Evolutionary conservation across 1,140 invertebrate genomes (phyloP).

Genomic region (Phymastichus coffea): DNA sequence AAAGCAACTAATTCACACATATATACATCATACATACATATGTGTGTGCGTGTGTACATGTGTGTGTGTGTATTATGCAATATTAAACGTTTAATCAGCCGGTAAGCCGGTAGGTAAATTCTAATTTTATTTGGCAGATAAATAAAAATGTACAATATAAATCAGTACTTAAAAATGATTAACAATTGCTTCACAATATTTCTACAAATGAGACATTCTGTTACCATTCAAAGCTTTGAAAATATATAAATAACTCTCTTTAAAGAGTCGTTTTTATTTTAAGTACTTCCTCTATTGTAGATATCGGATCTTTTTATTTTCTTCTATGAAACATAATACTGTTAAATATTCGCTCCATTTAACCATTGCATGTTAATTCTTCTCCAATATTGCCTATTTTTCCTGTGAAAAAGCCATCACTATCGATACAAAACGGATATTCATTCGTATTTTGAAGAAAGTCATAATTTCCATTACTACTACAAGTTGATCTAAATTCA

Average conservation of each 20-base stretch:
- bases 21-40: too few species aligned
- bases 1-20: too few species aligned
- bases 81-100: too few species aligned
- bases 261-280: neutral
- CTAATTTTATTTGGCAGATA: too few species aligned
- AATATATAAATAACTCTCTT: slow-evolving; percentile 21
- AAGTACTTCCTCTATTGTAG: too few species aligned
- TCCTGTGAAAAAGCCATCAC: slow-evolving; percentile 38
- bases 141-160: neutral
- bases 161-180: slow-evolving; percentile 19
- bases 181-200: slow-evolving; percentile 1
- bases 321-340: too few species aligned
- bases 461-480: slow-evolving; percentile 36
- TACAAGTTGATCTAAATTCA: slow-evolving; percentile 29
- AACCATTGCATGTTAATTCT: slow-evolving; percentile 18
- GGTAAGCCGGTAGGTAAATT: too few species aligned
- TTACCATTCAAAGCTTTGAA: slow-evolving; percentile 23
- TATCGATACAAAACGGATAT: slow-evolving; percentile 36
- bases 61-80: too few species aligned
- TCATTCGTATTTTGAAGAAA: slow-evolving; percentile 31
- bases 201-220: slow-evolving; percentile 6
- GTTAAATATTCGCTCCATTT: too few species aligned
- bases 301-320: too few species aligned
- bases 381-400: slow-evolving; percentile 28
- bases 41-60: too few species aligned